Evolutionary conservation across 2,888 invertebrate genomes (phyloP).

Genomic region (Drosophila pseudotalamancana): DNA sequence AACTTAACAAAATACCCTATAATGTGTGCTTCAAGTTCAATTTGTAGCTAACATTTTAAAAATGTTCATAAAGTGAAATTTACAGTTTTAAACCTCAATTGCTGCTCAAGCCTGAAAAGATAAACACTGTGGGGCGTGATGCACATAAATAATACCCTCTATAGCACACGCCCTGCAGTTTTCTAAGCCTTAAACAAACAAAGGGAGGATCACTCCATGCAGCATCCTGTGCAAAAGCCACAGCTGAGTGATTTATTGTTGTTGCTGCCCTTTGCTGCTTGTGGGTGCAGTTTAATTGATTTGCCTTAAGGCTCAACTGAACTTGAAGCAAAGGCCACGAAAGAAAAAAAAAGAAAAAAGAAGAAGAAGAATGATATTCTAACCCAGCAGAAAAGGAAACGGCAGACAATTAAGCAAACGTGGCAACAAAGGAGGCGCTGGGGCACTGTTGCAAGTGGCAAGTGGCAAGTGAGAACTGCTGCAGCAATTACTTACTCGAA

Average conservation of each 20-base stretch:
- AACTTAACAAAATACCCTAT: too few relatives aligned
- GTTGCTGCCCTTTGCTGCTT: conserved; percentile 33
- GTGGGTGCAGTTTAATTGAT: conserved; percentile 68
- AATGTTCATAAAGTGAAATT: too few relatives aligned
- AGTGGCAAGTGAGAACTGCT: conserved; percentile 28
- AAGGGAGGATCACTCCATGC: conserved; percentile 7
- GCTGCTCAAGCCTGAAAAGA: too few relatives aligned
- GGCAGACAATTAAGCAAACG: conserved; percentile 72
- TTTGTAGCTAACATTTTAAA: too few relatives aligned
- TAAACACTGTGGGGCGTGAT: too few relatives aligned
- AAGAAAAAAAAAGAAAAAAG: conserved; percentile 9
- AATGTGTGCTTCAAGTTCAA: too few relatives aligned
- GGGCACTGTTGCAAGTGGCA: conserved; percentile 5
- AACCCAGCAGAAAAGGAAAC: conserved; percentile 58
- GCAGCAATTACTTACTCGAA: conserved; percentile 75
- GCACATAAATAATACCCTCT: too few relatives aligned
- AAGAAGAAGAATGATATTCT: conserved; percentile 29
- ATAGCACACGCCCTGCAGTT: too few relatives aligned
- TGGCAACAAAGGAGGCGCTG: conserved; percentile 3
- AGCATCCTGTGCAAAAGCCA: conserved; percentile 15
- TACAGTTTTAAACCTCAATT: too few relatives aligned
- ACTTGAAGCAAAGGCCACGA: conserved; percentile 35
- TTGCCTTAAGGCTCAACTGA: conserved; percentile 65
- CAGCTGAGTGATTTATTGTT: conserved; percentile 21
- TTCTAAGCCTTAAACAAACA: conserved; percentile 14